A percentile compares a stretch with the other conserved stretches of the same genome.
phyloP scores from a whole-genome alignment of 2,113 vertebrate species.

The Danionella cerebrum region DNA sequence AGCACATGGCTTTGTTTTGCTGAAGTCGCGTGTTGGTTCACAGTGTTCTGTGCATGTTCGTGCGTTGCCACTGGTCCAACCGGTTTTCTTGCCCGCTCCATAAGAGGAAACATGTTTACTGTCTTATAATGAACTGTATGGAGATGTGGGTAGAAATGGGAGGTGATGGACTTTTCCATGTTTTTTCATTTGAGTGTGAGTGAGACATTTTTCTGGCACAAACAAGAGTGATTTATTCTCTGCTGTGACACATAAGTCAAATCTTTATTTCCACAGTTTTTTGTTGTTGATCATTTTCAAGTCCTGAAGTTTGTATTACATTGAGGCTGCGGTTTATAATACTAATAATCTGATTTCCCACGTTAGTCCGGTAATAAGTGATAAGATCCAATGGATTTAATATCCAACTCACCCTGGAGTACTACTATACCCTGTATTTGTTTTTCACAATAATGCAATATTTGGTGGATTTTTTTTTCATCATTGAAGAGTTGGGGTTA shows the following conservation, averaged over 20 bases:
- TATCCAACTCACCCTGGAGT: too few species aligned
- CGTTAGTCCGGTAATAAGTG: too few species aligned
- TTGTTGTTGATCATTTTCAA: too few species aligned
- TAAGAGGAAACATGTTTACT: constrained; percentile 24
- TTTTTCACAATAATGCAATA: too few species aligned
- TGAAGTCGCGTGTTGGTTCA: not conserved
- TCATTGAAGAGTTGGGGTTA: too few species aligned
- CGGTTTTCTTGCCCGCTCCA: constrained; percentile 6
- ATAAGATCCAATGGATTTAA: too few species aligned
- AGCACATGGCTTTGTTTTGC: not conserved
- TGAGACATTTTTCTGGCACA: not conserved
- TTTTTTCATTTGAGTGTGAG: not conserved
- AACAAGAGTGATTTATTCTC: not conserved
- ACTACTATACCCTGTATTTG: too few species aligned
- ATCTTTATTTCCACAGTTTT: too few species aligned
- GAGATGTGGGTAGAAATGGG: not conserved
- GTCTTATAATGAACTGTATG: not conserved
- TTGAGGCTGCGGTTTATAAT: not conserved
- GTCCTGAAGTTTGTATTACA: too few species aligned
- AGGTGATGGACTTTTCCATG: not conserved
- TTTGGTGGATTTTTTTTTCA: too few species aligned
- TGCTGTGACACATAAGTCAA: not conserved
- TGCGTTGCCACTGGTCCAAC: not conserved
- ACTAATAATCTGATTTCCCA: too few species aligned
- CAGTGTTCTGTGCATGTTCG: not conserved